Conservation (phyloP, 2,797 vertebrate species). For the Arremon aurantiirostris region DNA sequence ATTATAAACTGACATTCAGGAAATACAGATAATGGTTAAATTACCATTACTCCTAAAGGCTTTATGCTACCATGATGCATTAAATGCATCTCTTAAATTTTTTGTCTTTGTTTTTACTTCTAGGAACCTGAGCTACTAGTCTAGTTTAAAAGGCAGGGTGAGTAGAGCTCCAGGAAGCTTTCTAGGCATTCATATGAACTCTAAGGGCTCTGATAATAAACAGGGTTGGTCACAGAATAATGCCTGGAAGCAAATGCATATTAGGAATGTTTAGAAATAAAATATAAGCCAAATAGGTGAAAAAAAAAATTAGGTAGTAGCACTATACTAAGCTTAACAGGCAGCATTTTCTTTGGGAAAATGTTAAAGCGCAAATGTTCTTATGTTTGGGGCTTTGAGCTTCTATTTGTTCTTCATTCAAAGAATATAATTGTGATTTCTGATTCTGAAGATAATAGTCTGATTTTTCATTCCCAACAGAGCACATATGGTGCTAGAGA, state of each 20-base stretch:
- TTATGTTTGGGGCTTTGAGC: neutral
- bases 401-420: neutral
- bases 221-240: neutral
- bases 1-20: constrained; percentile 44
- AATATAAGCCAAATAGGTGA: neutral
- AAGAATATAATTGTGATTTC: neutral
- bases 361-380: neutral
- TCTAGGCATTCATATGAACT: neutral
- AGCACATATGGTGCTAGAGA: neutral
- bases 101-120: constrained; percentile 2
- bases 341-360: neutral
- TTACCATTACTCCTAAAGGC: neutral
- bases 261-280: neutral
- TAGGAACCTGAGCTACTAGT: neutral
- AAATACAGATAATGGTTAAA: constrained; percentile 1
- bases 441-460: neutral
- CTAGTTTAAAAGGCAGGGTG: constrained; percentile 17
- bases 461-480: neutral
- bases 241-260: neutral
- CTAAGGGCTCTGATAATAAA: neutral
- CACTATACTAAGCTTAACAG: neutral
- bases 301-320: neutral
- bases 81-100: constrained; percentile 52
- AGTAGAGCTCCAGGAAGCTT: neutral
- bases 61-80: constrained; percentile 31